Evolutionary conservation across 2,797 vertebrate genomes (phyloP), one percentile per base, ranked within the genome.

Genomic region (Oreonectes daqikongensis): DNA sequence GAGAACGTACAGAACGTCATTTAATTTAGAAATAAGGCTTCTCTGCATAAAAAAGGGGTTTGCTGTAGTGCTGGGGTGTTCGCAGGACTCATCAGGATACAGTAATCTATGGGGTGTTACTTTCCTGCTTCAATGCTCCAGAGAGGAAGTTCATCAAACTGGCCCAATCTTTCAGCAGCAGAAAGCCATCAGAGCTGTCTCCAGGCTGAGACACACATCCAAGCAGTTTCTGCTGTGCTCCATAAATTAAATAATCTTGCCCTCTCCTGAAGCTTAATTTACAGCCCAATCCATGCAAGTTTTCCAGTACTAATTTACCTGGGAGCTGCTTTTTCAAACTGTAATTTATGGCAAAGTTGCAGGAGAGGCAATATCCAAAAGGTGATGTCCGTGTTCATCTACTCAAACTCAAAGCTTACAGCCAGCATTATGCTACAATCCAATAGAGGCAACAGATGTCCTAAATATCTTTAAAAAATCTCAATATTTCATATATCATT

Each of bases 301-400:
- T 85, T 87, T 88, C 85, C 86, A 78, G 69, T 57, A 57, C 74
- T 89, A 86, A 87, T 89, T 89, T 85, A 86, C 70, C 42, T 9
- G 65, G 53, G 77, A 59, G 66, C 69, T 63, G 77, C 60, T 61
- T 67, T 65, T 53, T 72, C 70, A 7, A 22, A 40, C 81, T 80
- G 42, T 22, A 64, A 78, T 80, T 69, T 63, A 71, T 40, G 55
- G 26, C 61, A 79, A 50, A 71, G 77, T 76, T 72, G 60, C 46
- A 48, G 46, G 15, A 20, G 48, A 50, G n/a, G n/a, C 48, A 9
- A n/a, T 48, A 5, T 18, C 46, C 46, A 48, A 48, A 48, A 7
- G 18, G 18, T 52, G 48, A 52, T 52, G 22, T 20, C 8, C 8
- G 52, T 52, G 63, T 60, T 46, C 3, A 71, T 69, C 77, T 71